Percentiles rank a stretch among this genome's conserved stretches.
These are phyloP conservation scores for Macrotus californicus DNA, from an alignment of 2,113 vertebrate species.

Conservation along the genomic window DNA sequence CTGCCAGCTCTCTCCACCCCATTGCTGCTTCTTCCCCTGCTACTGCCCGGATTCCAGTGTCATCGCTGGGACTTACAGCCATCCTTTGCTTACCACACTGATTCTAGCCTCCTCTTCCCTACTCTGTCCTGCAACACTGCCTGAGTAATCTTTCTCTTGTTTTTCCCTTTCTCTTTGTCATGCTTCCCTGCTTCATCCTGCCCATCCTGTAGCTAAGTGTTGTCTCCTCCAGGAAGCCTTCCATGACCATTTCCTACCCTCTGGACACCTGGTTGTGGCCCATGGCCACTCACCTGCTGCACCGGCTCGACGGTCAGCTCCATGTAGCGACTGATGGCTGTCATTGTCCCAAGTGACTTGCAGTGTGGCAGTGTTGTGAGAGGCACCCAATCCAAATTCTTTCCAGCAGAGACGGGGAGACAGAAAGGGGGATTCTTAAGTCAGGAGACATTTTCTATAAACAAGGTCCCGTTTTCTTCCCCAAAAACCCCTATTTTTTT, in stretches of 20 bases:
- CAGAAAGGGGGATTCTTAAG: background rate
- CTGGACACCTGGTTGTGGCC: background rate
- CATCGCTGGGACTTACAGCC: fast-evolving
- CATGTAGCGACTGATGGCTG: constrained; percentile 79
- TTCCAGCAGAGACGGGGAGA: background rate
- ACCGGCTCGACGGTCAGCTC: constrained; percentile 79
- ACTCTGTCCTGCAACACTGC: background rate
- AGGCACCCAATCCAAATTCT: constrained; percentile 55
- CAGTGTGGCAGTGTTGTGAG: constrained; percentile 60
- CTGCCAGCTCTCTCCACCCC: background rate
- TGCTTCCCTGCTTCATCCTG: background rate
- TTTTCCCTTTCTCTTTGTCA: background rate
- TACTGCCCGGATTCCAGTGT: background rate
- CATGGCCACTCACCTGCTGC: constrained; percentile 74
- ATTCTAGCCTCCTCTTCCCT: background rate
- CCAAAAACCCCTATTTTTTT: background rate
- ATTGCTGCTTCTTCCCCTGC: background rate
- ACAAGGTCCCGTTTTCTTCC: background rate
- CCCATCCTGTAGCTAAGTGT: background rate
- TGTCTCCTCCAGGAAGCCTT: constrained; percentile 11
- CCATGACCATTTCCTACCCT: background rate
- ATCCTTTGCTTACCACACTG: background rate
- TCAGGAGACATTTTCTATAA: background rate
- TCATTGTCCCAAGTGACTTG: constrained; percentile 61
- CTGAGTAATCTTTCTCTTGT: background rate